These are phyloP conservation scores for Phortica variegata DNA, from an alignment of 1,140 invertebrate species.

Conservation along the genomic window DNA sequence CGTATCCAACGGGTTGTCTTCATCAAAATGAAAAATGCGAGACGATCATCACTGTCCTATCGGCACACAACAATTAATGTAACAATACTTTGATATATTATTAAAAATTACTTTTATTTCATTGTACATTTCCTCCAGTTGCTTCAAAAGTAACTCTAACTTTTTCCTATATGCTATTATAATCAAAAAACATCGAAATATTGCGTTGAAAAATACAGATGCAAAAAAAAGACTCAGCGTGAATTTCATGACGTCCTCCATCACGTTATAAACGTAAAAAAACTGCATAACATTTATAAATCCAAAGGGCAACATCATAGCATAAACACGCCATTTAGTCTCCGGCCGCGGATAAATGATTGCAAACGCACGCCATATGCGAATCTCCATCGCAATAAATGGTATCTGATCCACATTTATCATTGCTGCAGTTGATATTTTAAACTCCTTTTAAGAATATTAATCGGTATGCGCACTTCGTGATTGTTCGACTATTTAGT, in stretches of 20 bases:
- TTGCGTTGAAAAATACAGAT: slow-evolving; percentile 41
- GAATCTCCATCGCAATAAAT: slow-evolving; percentile 41
- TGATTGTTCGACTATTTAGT: not conserved
- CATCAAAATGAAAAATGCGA: too few relatives aligned
- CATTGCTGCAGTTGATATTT: too few relatives aligned
- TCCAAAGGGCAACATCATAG: slow-evolving; percentile 38
- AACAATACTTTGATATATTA: not conserved
- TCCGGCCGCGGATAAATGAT: slow-evolving; percentile 29
- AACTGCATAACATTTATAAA: slow-evolving; percentile 47
- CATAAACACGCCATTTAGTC: slow-evolving; percentile 34
- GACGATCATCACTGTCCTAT: too few relatives aligned
- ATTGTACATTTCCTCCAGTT: slow-evolving; percentile 24
- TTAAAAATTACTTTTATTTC: slow-evolving; percentile 17
- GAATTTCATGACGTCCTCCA: slow-evolving; percentile 39
- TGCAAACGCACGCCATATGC: slow-evolving; percentile 35
- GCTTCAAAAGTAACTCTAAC: slow-evolving; percentile 23
- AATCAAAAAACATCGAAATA: slow-evolving; percentile 42
- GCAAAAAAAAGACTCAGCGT: slow-evolving; percentile 48
- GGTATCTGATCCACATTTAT: slow-evolving; percentile 34
- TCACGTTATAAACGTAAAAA: slow-evolving; percentile 38
- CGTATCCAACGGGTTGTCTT: slow-evolving; percentile 19
- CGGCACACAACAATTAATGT: too few relatives aligned
- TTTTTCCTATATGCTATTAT: slow-evolving; percentile 23
- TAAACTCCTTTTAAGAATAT: too few relatives aligned
- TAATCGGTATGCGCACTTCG: not conserved